Conservation (phyloP, 2,113 vertebrate species). For the Planiliza haematocheilus region DNA sequence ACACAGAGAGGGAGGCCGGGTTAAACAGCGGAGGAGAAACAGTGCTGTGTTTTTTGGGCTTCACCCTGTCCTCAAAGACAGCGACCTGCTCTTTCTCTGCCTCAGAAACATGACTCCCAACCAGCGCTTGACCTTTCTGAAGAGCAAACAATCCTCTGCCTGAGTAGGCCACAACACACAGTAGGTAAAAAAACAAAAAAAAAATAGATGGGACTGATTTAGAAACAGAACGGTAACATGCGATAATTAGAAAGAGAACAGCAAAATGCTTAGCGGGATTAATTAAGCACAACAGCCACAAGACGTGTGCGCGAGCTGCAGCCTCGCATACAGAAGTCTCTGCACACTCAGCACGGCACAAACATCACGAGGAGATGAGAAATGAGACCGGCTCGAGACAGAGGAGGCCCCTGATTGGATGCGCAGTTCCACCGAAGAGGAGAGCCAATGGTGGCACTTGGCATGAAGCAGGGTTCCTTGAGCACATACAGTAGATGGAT, state of each 20-base stretch:
- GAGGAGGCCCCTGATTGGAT: slow-evolving; percentile 18
- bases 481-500: slow-evolving; percentile 49
- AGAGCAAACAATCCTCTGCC: slow-evolving; percentile 47
- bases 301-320: slow-evolving; percentile 31
- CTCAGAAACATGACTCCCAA: slow-evolving; percentile 43
- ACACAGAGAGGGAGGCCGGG: slow-evolving; percentile 8
- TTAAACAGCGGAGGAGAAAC: slow-evolving; percentile 42
- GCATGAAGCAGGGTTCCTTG: slow-evolving; percentile 40
- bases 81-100: slow-evolving; percentile 41
- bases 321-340: not conserved
- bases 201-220: not conserved
- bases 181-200: not conserved
- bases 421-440: slow-evolving; percentile 25
- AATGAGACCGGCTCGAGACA: slow-evolving; percentile 36
- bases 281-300: slow-evolving; percentile 47
- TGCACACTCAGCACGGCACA: slow-evolving; percentile 42
- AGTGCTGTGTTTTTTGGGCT: slow-evolving; percentile 5
- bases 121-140: slow-evolving; percentile 55
- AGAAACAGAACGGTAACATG: slow-evolving; percentile 30
- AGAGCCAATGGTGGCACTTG: slow-evolving; percentile 43
- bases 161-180: slow-evolving; percentile 15
- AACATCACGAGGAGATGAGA: slow-evolving; percentile 25
- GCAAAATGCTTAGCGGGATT: slow-evolving; percentile 53
- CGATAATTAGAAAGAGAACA: slow-evolving; percentile 42
- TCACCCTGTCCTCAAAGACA: slow-evolving; percentile 39